Evolutionary conservation across 2,888 invertebrate species (phyloP).

Genomic region (Epinotia nisella): DNA sequence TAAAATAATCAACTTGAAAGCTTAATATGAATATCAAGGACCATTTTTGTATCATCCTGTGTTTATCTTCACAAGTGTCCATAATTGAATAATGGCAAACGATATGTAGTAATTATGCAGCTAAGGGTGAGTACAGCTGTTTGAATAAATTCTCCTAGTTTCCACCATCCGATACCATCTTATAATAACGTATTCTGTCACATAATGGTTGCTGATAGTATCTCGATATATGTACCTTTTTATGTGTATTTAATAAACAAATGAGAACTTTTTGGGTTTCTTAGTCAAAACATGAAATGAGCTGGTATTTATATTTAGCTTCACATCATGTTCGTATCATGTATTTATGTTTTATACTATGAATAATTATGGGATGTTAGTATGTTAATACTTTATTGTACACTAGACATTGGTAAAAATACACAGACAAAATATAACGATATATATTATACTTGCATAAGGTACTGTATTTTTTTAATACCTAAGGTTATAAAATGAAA

Average conservation of each 20-base stretch:
- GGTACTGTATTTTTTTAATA: no score
- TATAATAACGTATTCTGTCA: conserved; percentile 30
- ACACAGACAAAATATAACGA: no score
- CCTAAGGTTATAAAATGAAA: no score
- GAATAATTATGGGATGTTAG: no score
- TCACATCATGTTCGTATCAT: no score
- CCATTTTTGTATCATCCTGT: background rate
- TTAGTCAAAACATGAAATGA: background rate
- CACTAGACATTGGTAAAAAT: no score
- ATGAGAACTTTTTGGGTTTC: conserved; percentile 29
- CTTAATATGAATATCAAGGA: background rate
- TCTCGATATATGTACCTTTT: conserved; percentile 31
- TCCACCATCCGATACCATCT: conserved; percentile 28
- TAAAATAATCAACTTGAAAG: no score
- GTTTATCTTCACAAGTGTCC: background rate
- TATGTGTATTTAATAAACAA: conserved; percentile 37
- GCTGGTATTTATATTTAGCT: no score
- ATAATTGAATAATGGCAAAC: background rate
- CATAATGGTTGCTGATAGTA: conserved; percentile 36
- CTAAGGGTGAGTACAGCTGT: conserved; percentile 38
- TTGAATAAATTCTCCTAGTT: conserved; percentile 28
- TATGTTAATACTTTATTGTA: no score
- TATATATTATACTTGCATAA: no score
- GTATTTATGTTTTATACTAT: no score
- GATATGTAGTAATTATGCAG: conserved; percentile 10